Evolutionary conservation across 2,888 invertebrate genomes (phyloP).

Genomic region (Gastrophysa polygoni): DNA sequence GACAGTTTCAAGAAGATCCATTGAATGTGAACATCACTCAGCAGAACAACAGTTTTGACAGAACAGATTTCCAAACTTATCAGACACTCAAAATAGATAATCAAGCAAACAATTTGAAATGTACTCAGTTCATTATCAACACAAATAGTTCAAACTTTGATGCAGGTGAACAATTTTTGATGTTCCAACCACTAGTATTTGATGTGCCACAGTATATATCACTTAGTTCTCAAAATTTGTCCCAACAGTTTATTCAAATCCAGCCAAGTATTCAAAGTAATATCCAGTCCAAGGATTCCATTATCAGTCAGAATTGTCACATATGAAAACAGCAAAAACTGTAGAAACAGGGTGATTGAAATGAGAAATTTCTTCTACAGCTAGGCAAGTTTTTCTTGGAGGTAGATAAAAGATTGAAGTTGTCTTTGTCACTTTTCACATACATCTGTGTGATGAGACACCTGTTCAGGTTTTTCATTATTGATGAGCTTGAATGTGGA

Average conservation of each 20-base stretch:
- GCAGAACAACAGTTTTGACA: slow-evolving; percentile 32
- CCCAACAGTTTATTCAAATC: slow-evolving; percentile 51
- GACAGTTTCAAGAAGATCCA: slow-evolving; percentile 9
- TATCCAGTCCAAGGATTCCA: slow-evolving; percentile 24
- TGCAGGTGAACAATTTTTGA: slow-evolving; percentile 49
- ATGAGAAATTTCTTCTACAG: not conserved
- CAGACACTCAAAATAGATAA: slow-evolving; percentile 48
- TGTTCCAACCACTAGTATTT: slow-evolving; percentile 54
- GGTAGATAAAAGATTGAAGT: too few relatives aligned
- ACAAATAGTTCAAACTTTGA: slow-evolving; percentile 37
- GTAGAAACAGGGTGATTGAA: not conserved
- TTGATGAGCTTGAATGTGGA: too few relatives aligned
- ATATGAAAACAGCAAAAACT: slow-evolving; percentile 19
- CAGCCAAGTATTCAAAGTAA: slow-evolving; percentile 15
- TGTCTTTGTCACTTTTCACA: too few relatives aligned
- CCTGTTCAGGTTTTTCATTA: too few relatives aligned
- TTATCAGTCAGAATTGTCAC: slow-evolving; percentile 26
- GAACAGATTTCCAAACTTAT: slow-evolving; percentile 46
- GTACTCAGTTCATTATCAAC: slow-evolving; percentile 50
- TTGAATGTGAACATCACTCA: slow-evolving; percentile 20
- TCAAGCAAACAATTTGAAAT: slow-evolving; percentile 34
- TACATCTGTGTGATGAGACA: too few relatives aligned
- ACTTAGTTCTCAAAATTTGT: slow-evolving; percentile 44
- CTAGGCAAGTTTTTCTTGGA: too few relatives aligned
- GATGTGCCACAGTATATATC: slow-evolving; percentile 53